Evolutionary conservation across 2,113 vertebrate genomes (phyloP), one percentile per base, ranked within the genome.

Genomic region (Suncus etruscus): DNA sequence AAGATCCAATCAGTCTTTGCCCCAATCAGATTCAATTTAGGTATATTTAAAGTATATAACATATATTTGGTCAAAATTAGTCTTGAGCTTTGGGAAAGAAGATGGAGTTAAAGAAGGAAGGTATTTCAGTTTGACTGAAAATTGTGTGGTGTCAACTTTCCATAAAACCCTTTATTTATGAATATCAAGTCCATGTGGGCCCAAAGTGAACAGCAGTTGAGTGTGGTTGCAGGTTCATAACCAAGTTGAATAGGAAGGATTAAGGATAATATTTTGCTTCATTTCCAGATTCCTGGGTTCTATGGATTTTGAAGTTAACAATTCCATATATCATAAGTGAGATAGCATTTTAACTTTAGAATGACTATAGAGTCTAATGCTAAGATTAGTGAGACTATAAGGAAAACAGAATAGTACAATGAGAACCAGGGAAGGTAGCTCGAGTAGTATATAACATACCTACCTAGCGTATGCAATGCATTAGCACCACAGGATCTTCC

Each of bases 271-370:
- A 69, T 80, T 81, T 66, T 94, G 50, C 69, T 91, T 77, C 31
- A 48, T 20, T 63, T 90, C 14, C 29, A 90, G 22, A 65, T 73
- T 89, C 48, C 75, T 86, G 72, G 66, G 18, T 27, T 91, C 54
- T n/a, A 11, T 91, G 50, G n/a, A 77, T 87, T 95, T 89, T 75
- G 39, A 47, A 82, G 50, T 20, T 66, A 85, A 79, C 69, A 45
- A 83, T 83, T 79, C 66, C 79, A 2, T 74, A 31, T 72, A 58
- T 66, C 24, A 61, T 80, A 58, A 70, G 1, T 20, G 61, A 93
- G 74, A 79, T 84, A 29, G 4, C 63, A 87, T 50, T 80, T 74
- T 91, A 54, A 18, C 39, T 54, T 91, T 90, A 65, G 11, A 66
- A 69, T 74, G 51, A 22, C 31, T 75, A n/a, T 72, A 91, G 83